Evolutionary conservation across 35 echinoderm and acorn worm species (phyloP), one percentile per base, ranked within the genome.

Genomic region (Lytechinus pictus): DNA sequence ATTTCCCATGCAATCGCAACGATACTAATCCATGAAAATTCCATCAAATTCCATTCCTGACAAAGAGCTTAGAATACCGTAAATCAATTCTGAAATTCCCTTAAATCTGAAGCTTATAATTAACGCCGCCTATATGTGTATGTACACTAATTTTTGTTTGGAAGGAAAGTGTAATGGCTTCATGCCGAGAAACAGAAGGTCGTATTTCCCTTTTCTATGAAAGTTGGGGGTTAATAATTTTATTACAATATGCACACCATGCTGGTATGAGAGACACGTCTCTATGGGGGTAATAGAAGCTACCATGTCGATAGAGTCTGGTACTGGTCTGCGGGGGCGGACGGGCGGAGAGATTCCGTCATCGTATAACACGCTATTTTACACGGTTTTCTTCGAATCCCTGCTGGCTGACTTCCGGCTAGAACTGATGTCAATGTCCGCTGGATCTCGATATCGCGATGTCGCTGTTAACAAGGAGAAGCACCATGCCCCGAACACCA

Each of bases 341-440:
- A 33, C 56, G 56, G 88, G 52, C 11, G 88, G 88, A 90, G 27
- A 90, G n/a, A 28, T 14, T 52, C 52, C 16, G 16, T 52, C 29
- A 90, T 44, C 29, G 27, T 88, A 44, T 12, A 10, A 33, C 88
- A 27, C 28, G 24, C 88, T 3, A 90, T 90, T 90, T 44, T 27
- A 54, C 88, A 54, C 88, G 88, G 52, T 10, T 52, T 90, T 90
- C 88, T 90, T 16, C 88, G 88, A 90, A 90, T 13, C 88, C 88
- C 52, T 54, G 88, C 88, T 90, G 88, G 10, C 52, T 52, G 28
- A 29, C 88, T 90, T 90, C 88, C 88, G 88, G 88, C 88, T 54
- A 90, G 88, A 44, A 28, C 28, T 21, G 88, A 90, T 90, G 88
- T 90, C 88, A 90, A 90, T 90, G 88, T 27, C 88, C 88, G 88